A percentile compares a stretch with the other conserved stretches of the same genome.
phyloP scores from a whole-genome alignment of 2,888 invertebrate genomes.

The Limnephilus lunatus region DNA sequence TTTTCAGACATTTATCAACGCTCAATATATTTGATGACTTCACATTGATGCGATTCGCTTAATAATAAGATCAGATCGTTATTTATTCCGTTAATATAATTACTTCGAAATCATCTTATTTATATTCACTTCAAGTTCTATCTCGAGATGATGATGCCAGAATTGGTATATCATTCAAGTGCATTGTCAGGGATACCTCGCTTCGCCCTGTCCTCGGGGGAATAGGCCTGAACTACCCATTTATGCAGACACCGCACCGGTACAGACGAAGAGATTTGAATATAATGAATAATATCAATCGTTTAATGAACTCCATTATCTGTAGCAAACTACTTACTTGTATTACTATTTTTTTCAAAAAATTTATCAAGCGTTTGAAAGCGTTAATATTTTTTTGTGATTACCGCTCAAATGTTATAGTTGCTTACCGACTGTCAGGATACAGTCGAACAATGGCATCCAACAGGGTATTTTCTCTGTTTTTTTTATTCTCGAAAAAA shows the following conservation, averaged over 20 bases:
- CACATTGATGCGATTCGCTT: too few relatives aligned
- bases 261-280: slow-evolving; percentile 6
- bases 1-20: too few relatives aligned
- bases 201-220: background rate
- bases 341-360: too few relatives aligned
- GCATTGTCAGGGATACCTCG: slow-evolving; percentile 9
- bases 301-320: background rate
- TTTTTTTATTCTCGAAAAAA: too few relatives aligned
- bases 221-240: background rate
- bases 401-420: too few relatives aligned
- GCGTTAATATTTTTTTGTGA: too few relatives aligned
- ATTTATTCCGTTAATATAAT: background rate
- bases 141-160: background rate
- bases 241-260: background rate
- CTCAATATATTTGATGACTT: too few relatives aligned
- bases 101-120: background rate
- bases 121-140: background rate
- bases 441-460: too few relatives aligned
- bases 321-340: background rate
- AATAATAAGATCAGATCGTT: background rate
- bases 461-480: too few relatives aligned
- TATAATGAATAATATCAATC: background rate
- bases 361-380: too few relatives aligned
- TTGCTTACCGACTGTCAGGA: too few relatives aligned
- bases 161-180: slow-evolving; percentile 2